Evolutionary conservation across 30 jellyfish, hydroid and myxozoan genomes (phyloP).

Genomic region (Chrysaora quinquecirrha): DNA sequence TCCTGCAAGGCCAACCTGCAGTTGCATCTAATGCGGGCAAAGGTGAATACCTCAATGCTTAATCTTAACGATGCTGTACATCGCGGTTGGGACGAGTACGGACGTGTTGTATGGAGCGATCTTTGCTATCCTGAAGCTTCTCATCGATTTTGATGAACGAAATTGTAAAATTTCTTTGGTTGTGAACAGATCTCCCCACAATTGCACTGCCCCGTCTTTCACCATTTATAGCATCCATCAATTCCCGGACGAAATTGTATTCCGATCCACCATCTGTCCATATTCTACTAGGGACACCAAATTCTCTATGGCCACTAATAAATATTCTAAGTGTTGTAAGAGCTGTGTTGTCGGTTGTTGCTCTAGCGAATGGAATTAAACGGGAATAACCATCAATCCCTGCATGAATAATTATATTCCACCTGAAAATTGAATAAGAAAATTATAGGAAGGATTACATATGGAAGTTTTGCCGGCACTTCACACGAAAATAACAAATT

Average conservation of each 20-base stretch:
- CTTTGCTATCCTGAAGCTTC: no score
- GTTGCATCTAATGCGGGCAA: constrained; percentile 20
- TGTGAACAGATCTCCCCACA: constrained; percentile 16
- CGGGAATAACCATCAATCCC: constrained; percentile 11
- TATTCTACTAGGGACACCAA: constrained; percentile 1
- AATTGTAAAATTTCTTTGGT: constrained; percentile 7
- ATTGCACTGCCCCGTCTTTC: not conserved
- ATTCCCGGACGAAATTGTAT: not conserved
- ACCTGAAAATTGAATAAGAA: not conserved
- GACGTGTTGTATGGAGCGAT: no score
- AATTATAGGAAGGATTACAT: not conserved
- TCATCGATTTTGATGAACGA: constrained; percentile 23
- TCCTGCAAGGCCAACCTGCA: constrained; percentile 15
- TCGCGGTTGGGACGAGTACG: no score
- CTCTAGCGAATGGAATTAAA: not conserved
- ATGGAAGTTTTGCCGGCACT: not conserved
- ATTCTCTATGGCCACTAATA: no score
- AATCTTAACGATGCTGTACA: no score
- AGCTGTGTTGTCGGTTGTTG: not conserved
- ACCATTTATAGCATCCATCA: not conserved
- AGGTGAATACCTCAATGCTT: no score
- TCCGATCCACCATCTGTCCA: constrained; percentile 5
- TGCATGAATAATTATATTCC: not conserved
- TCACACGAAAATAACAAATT: not conserved
- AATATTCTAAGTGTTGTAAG: not conserved